Evolutionary conservation across 35 echinoderm and acorn worm genomes (phyloP).

Genomic region (Stichopus chloronotus): DNA sequence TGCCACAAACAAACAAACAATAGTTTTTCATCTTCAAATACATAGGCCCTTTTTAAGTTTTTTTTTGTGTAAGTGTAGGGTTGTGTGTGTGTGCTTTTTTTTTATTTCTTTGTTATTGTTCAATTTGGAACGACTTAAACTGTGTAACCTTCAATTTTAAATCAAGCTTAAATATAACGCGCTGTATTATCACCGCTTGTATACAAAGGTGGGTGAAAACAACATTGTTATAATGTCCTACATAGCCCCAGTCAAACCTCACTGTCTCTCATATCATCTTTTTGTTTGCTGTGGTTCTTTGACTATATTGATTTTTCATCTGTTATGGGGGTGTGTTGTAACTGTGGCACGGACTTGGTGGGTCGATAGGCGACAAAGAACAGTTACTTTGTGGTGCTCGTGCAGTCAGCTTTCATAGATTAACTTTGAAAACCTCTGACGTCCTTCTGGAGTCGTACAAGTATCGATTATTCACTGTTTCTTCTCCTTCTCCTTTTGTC

Average conservation of each 20-base stretch:
- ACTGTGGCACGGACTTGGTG: neutral
- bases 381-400: neutral
- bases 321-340: neutral
- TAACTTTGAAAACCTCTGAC: neutral
- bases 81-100: too few relatives aligned
- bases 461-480: neutral
- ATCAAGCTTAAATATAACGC: neutral
- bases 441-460: neutral
- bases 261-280: neutral
- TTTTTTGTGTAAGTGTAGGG: too few relatives aligned
- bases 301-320: neutral
- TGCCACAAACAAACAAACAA: too few relatives aligned
- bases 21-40: too few relatives aligned
- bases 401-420: neutral
- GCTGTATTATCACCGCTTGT: too few relatives aligned
- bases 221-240: too few relatives aligned
- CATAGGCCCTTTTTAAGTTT: too few relatives aligned
- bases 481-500: too few relatives aligned
- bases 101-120: too few relatives aligned
- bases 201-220: too few relatives aligned
- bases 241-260: too few relatives aligned
- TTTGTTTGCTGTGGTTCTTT: neutral
- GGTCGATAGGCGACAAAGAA: neutral
- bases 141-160: neutral
- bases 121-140: neutral